phyloP scores from a whole-genome alignment of 2,797 vertebrate genomes.

The Hydrolagus colliei region DNA sequence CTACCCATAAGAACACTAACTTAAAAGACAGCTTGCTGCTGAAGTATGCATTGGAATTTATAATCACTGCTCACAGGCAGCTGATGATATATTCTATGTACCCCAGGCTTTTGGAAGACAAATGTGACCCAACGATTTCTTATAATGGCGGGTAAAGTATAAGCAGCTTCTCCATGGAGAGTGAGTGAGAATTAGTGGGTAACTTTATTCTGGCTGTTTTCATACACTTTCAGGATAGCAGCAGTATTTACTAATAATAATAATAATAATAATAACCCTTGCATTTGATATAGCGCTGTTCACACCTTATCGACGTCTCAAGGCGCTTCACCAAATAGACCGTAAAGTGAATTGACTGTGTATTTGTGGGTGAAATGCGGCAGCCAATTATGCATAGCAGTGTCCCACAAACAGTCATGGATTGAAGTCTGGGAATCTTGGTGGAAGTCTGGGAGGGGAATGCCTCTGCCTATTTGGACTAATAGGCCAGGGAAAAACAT shows the following conservation, averaged over 20 bases:
- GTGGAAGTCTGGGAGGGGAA: background rate
- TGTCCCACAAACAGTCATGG: too few species aligned
- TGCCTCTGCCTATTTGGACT: background rate
- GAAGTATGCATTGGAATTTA: background rate
- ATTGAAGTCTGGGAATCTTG: background rate
- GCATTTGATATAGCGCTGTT: too few species aligned
- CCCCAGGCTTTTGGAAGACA: background rate
- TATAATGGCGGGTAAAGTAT: background rate
- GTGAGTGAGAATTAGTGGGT: background rate
- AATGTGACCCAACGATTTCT: background rate
- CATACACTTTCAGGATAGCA: background rate
- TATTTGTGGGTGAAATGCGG: too few species aligned
- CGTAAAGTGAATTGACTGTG: too few species aligned
- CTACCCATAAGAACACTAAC: background rate
- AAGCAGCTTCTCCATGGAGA: background rate
- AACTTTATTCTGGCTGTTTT: background rate
- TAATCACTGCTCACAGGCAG: background rate
- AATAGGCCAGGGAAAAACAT: background rate
- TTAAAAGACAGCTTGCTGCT: background rate
- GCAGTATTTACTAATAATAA: background rate
- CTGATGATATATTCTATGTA: background rate
- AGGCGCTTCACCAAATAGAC: too few species aligned
- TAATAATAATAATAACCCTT: too few species aligned
- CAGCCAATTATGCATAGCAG: too few species aligned
- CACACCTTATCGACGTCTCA: too few species aligned